Percentiles rank a stretch among this genome's conserved stretches.
phyloP scores from a whole-genome alignment of 2,888 invertebrate species.

The Euclidia mi region DNA sequence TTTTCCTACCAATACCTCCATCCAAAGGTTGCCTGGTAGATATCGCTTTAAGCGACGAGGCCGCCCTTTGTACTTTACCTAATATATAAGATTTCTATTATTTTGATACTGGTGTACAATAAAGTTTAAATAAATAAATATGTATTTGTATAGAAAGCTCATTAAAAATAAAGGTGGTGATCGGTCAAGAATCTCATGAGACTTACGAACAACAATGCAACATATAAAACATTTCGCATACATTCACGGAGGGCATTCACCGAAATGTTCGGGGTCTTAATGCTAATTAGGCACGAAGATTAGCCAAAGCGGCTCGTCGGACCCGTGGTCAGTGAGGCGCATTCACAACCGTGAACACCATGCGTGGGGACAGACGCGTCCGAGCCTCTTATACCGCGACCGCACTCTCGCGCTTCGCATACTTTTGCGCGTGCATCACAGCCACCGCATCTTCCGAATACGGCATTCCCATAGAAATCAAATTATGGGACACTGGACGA shows the following conservation, averaged over 20 bases:
- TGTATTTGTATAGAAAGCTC: not conserved
- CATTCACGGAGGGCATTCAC: slow-evolving; percentile 83
- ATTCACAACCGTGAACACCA: slow-evolving; percentile 79
- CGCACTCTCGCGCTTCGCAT: slow-evolving; percentile 51
- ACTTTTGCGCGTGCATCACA: slow-evolving; percentile 58
- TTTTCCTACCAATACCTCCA: too few species aligned
- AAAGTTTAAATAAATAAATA: too few species aligned
- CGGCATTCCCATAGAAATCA: slow-evolving; percentile 83
- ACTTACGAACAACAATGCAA: slow-evolving; percentile 49
- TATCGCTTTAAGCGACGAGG: too few species aligned
- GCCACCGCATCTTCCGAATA: slow-evolving; percentile 63
- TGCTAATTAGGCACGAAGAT: slow-evolving; percentile 82
- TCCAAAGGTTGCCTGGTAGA: too few species aligned
- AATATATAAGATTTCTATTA: too few species aligned
- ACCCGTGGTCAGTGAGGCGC: slow-evolving; percentile 50
- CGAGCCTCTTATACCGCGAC: slow-evolving; percentile 46
- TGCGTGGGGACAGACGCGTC: slow-evolving; percentile 77
- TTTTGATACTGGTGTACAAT: too few species aligned
- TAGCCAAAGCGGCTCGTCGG: slow-evolving; percentile 65
- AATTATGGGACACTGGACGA: slow-evolving; percentile 81
- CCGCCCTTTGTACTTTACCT: too few species aligned
- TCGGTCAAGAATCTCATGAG: slow-evolving; percentile 33
- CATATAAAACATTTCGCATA: slow-evolving; percentile 55
- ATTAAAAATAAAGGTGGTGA: slow-evolving; percentile 14
- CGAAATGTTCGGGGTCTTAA: slow-evolving; percentile 75